A percentile compares a stretch with the other conserved stretches of the same genome.
These are phyloP conservation scores for Dreissena polymorpha DNA, from an alignment of 1,140 invertebrate genomes.

Conservation along the genomic window DNA sequence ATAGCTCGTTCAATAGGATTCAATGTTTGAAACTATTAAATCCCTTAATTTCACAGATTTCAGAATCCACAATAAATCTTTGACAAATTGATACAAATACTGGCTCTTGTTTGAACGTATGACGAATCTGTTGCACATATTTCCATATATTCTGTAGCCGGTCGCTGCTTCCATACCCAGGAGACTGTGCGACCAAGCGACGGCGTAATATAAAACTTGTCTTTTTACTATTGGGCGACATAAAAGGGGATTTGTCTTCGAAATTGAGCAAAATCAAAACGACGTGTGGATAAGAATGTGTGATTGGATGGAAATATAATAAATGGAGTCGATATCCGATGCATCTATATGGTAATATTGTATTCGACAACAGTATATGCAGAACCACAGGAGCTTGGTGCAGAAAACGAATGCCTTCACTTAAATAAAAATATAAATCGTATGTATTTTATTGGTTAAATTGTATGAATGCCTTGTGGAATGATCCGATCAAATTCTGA, in stretches of 20 bases:
- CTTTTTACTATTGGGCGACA: conserved; percentile 39
- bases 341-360: conserved; percentile 56
- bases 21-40: no score
- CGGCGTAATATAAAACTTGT: conserved; percentile 49
- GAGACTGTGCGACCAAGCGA: conserved; percentile 5
- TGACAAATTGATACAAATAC: no score
- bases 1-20: no score
- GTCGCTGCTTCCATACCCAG: not conserved
- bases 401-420: no score
- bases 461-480: no score
- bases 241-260: conserved; percentile 55
- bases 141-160: conserved; percentile 28
- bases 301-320: conserved; percentile 59
- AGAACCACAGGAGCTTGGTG: conserved; percentile 29
- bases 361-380: not conserved
- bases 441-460: no score
- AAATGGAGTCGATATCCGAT: conserved; percentile 43
- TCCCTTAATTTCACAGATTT: no score
- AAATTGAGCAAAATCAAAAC: conserved; percentile 57
- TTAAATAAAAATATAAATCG: no score
- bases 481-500: no score
- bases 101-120: no score
- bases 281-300: conserved; percentile 25
- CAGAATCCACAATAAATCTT: no score
- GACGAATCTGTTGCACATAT: conserved; percentile 18